These are phyloP conservation scores for Mactromeris polynyma DNA, from an alignment of 2,888 invertebrate species.

Conservation along the genomic window DNA sequence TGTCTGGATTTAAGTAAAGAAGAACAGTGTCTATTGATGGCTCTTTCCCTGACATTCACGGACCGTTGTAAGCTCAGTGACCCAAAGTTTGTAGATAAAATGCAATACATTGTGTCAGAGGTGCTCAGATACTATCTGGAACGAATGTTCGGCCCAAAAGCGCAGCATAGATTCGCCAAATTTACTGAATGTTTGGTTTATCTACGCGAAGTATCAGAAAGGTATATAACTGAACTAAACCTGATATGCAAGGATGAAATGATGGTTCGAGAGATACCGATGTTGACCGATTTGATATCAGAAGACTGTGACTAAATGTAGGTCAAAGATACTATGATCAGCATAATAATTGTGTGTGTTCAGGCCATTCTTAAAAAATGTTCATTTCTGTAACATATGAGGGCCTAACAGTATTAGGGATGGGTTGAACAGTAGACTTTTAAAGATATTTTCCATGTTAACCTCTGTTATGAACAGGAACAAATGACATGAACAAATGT, in stretches of 20 bases:
- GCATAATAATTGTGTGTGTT: neutral
- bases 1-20: slow-evolving; percentile 42
- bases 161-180: slow-evolving; percentile 49
- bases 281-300: slow-evolving; percentile 60
- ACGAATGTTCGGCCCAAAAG: slow-evolving; percentile 26
- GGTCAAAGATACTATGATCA: neutral
- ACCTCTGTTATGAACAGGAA: too few species aligned
- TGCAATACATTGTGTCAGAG: slow-evolving; percentile 47
- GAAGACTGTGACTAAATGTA: slow-evolving; percentile 54
- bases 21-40: slow-evolving; percentile 60
- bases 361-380: neutral
- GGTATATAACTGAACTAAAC: slow-evolving; percentile 59
- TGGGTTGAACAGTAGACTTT: too few species aligned
- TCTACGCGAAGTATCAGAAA: slow-evolving; percentile 57
- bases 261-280: slow-evolving; percentile 63
- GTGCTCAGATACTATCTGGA: slow-evolving; percentile 51
- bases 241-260: slow-evolving; percentile 60
- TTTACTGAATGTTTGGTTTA: slow-evolving; percentile 55
- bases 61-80: slow-evolving; percentile 61
- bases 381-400: too few species aligned
- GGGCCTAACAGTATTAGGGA: too few species aligned
- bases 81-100: slow-evolving; percentile 55
- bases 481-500: too few species aligned
- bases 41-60: slow-evolving; percentile 55
- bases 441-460: too few species aligned